Conservation (phyloP, 2,113 vertebrate genomes). For the Mobula hypostoma region DNA sequence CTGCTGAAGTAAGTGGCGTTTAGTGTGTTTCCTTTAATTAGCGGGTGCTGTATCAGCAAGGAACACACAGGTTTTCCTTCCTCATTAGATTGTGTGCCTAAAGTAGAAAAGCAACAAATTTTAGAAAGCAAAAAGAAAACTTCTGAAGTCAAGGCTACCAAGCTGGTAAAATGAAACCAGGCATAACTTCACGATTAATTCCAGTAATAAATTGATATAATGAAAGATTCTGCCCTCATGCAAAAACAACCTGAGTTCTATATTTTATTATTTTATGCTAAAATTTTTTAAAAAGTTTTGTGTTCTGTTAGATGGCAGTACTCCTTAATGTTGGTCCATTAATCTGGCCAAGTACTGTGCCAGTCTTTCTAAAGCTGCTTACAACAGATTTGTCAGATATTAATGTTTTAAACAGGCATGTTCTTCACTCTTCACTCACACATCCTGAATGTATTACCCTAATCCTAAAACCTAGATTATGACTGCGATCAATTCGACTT, state of each 20-base stretch:
- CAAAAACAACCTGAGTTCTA: background rate
- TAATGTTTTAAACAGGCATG: background rate
- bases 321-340: background rate
- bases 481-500: background rate
- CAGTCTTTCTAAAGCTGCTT: background rate
- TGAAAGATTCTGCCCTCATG: background rate
- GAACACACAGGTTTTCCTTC: slow-evolving; percentile 33
- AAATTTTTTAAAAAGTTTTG: background rate
- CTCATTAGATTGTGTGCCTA: background rate
- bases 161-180: background rate
- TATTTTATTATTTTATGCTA: background rate
- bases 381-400: background rate
- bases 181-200: background rate
- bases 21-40: slow-evolving; percentile 23
- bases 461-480: background rate
- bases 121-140: background rate
- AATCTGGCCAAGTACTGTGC: background rate
- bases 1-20: background rate
- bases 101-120: slow-evolving; percentile 8
- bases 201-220: background rate
- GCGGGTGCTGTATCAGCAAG: background rate
- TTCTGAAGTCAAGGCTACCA: background rate
- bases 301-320: background rate
- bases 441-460: background rate
- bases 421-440: background rate